Evolutionary conservation across 2,888 invertebrate genomes (phyloP), one percentile per base, ranked within the genome.

Genomic region (Drosophila kokeensis): DNA sequence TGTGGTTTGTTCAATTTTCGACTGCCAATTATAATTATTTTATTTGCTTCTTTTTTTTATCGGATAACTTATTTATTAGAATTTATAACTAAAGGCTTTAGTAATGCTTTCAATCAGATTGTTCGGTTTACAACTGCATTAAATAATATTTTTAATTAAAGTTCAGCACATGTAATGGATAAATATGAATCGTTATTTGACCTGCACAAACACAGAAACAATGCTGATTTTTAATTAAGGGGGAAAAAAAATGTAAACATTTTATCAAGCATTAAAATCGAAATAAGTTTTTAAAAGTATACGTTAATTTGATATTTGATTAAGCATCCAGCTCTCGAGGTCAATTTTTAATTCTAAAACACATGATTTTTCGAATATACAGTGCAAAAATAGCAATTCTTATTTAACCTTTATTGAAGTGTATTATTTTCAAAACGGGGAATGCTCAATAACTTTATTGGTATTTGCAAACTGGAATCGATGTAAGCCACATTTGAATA

Each of bases 1-100:
- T 52, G n/a, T 52, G n/a, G 2, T 0, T 30, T n/a, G 5, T 11
- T 11, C 29, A 29, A 50, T 29, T 21, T 13, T 21, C 15, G 32
- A 32, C 32, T 32, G 52, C 32, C 32, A 53, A 53, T 53, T 53
- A 15, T 15, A 21, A 32, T 53, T 21, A n/a, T 34, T 34, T 34
- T 21, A 10, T 52, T 30, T 32, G 8, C 32, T 1, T 32, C 10
- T 32, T 6, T 24, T 27, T 13, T 13, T 15, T 29, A 15, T 24
- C 24, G 8, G 15, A 10, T 53, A 4, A 15, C 15, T 21, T 10
- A 15, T 32, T 53, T 53, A 34, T 21, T 34, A 10, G 13, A 21
- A 53, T 52, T 7, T 15, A 21, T 24, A 8, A 1, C 24, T 24
- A 21, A 45, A 24, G 45, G 21, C 45, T 15, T 8, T 15, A 24